These are phyloP conservation scores for Poeciliopsis infans DNA, from an alignment of 2,797 vertebrate genomes.

Conservation along the genomic window DNA sequence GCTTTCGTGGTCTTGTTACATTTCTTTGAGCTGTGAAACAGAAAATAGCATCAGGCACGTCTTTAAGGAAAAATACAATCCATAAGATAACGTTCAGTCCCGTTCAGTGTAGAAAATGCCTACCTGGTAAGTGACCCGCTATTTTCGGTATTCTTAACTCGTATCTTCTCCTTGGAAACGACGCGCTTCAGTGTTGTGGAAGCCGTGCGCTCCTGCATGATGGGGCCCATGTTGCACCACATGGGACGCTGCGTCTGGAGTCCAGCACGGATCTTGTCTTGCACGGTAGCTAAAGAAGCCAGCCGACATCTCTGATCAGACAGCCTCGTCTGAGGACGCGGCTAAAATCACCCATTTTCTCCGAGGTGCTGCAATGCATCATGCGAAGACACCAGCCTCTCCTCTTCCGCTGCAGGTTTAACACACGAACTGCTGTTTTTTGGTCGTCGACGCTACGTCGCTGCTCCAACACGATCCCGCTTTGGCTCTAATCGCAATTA, in stretches of 20 bases:
- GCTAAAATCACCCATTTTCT: constrained; percentile 65
- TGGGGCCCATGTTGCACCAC: constrained; percentile 81
- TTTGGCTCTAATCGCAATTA: neutral
- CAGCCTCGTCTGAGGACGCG: constrained; percentile 56
- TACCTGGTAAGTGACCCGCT: constrained; percentile 75
- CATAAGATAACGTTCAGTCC: fast-evolving
- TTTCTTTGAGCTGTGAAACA: constrained; percentile 80
- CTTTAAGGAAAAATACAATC: neutral
- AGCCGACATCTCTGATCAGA: constrained; percentile 67
- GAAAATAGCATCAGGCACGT: constrained; percentile 5
- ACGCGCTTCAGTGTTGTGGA: constrained; percentile 78
- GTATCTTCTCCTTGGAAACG: constrained; percentile 80
- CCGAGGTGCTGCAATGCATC: constrained; percentile 77
- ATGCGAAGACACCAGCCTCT: constrained; percentile 62
- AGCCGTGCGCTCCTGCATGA: constrained; percentile 83
- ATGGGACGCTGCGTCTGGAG: constrained; percentile 40
- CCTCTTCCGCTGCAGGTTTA: constrained; percentile 38
- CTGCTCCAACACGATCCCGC: neutral
- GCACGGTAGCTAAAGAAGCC: constrained; percentile 68
- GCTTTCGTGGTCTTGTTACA: constrained; percentile 79
- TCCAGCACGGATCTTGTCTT: constrained; percentile 41
- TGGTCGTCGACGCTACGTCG: constrained; percentile 19
- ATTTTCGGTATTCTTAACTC: constrained; percentile 79
- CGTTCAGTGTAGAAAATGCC: neutral
- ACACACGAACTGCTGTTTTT: constrained; percentile 23